These are phyloP conservation scores for Takifugu flavidus DNA, from an alignment of 2,113 vertebrate genomes.

Conservation along the genomic window DNA sequence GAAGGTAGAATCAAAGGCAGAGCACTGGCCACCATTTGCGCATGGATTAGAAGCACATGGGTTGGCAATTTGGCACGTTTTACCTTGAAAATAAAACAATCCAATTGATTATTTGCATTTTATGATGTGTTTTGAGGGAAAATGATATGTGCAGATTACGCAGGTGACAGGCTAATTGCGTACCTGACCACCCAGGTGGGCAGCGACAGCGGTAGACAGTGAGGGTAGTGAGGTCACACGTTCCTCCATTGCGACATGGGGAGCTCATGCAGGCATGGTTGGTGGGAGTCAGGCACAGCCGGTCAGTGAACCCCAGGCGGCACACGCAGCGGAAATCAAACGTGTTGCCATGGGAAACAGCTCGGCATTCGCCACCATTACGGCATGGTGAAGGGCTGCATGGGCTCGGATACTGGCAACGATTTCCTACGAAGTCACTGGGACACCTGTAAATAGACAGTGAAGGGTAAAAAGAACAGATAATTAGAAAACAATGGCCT, in stretches of 20 bases:
- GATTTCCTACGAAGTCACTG: constrained; percentile 74
- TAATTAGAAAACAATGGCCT: constrained; percentile 21
- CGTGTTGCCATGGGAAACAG: constrained; percentile 63
- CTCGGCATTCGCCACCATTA: constrained; percentile 81
- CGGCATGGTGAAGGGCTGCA: constrained; percentile 85
- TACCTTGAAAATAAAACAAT: constrained; percentile 71
- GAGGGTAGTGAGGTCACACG: constrained; percentile 81
- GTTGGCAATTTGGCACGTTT: constrained; percentile 89
- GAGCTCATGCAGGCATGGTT: constrained; percentile 85
- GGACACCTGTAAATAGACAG: constrained; percentile 73
- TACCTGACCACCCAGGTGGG: constrained; percentile 89
- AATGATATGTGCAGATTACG: neutral
- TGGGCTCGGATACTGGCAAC: constrained; percentile 83
- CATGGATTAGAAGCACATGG: constrained; percentile 96
- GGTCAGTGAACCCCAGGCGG: constrained; percentile 83
- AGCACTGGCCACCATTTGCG: constrained; percentile 89
- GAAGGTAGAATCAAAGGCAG: constrained; percentile 85
- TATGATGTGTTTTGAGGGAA: neutral
- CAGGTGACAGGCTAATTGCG: neutral
- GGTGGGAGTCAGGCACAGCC: constrained; percentile 83
- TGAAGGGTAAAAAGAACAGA: neutral
- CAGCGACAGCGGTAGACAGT: constrained; percentile 83
- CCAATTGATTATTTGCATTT: neutral
- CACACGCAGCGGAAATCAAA: constrained; percentile 81
- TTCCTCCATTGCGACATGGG: constrained; percentile 88